Conservation (phyloP, 2,113 vertebrate genomes). For the Planiliza haematocheilus region DNA sequence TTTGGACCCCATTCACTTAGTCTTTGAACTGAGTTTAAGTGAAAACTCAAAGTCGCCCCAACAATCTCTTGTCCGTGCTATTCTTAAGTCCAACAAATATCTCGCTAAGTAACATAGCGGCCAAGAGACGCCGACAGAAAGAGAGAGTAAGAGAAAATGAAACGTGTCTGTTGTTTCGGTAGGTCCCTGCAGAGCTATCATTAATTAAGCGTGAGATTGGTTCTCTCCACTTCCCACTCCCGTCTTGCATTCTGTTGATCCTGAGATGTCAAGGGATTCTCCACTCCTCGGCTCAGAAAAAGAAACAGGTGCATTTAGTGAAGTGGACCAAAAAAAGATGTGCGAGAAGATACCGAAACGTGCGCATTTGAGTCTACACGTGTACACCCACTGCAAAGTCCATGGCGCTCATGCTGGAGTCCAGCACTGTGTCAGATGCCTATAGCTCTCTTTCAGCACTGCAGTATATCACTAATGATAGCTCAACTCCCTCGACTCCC, state of each 20-base stretch:
- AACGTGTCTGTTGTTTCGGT: constrained; percentile 35
- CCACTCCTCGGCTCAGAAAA: constrained; percentile 54
- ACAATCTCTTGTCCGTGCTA: neutral
- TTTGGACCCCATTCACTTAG: neutral
- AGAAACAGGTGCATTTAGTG: constrained; percentile 36
- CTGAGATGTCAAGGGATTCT: constrained; percentile 49
- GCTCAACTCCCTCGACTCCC: constrained; percentile 63
- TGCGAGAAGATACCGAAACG: constrained; percentile 26
- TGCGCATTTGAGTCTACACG: constrained; percentile 16
- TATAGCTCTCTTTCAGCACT: constrained; percentile 56
- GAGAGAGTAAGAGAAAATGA: constrained; percentile 40
- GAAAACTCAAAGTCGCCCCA: neutral
- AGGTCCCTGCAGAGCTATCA: constrained; percentile 60
- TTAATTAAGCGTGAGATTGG: constrained; percentile 80
- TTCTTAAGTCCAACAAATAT: neutral
- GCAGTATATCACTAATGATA: constrained; percentile 72
- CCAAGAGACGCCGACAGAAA: constrained; percentile 4
- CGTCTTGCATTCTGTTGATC: constrained; percentile 53
- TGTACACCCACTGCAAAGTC: neutral
- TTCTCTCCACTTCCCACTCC: constrained; percentile 59
- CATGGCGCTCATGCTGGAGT: constrained; percentile 5
- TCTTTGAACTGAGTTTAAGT: neutral
- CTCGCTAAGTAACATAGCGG: constrained; percentile 12
- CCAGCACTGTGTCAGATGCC: constrained; percentile 41
- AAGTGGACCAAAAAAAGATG: constrained; percentile 59